Conservation (phyloP, 2,888 invertebrate genomes). For the Nesidiocoris tenuis region DNA sequence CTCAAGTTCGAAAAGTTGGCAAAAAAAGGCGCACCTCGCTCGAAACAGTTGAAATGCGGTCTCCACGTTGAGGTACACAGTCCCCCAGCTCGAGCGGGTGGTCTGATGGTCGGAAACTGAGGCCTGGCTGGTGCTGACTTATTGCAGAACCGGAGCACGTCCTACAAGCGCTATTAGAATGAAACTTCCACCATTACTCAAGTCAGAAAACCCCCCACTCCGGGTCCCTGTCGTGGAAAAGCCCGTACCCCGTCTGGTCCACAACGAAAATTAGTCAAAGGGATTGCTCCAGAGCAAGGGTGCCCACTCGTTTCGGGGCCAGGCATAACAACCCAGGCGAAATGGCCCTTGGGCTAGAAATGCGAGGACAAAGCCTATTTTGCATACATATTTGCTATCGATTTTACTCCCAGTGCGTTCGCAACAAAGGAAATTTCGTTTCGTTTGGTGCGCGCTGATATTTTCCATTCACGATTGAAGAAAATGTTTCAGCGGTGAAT, state of each 20-base stretch:
- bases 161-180: slow-evolving; percentile 41
- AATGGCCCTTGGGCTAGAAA: neutral
- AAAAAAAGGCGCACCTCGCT: neutral
- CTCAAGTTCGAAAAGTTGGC: neutral
- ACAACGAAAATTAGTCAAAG: slow-evolving; percentile 36
- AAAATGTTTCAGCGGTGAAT: too few relatives aligned
- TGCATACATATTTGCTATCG: neutral
- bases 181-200: slow-evolving; percentile 40
- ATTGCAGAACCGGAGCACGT: slow-evolving; percentile 37
- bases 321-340: neutral
- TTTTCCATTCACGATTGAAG: too few relatives aligned
- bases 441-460: too few relatives aligned
- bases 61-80: neutral
- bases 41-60: neutral
- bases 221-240: neutral
- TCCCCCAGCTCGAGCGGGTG: neutral
- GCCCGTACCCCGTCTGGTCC: neutral
- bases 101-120: neutral
- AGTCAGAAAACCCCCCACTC: neutral
- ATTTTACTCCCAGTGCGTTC: too few relatives aligned
- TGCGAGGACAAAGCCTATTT: neutral
- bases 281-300: neutral
- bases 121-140: slow-evolving; percentile 11
- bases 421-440: too few relatives aligned
- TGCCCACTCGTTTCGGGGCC: neutral